Evolutionary conservation across 2,113 vertebrate genomes (phyloP), one percentile per base, ranked within the genome.

Genomic region (Larimichthys polyactis): DNA sequence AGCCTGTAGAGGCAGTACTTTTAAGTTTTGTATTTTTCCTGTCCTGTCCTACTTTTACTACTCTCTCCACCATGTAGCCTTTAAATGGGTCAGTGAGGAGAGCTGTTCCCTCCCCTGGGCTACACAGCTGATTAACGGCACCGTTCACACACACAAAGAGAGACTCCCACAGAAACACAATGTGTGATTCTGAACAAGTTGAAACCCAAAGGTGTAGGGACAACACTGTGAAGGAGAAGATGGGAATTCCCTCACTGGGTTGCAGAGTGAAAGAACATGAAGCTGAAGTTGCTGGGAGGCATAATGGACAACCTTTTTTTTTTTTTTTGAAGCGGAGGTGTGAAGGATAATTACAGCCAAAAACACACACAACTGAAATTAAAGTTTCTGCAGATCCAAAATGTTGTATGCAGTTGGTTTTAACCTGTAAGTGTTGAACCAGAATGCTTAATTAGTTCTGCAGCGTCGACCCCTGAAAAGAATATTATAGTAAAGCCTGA

Each of bases 11-110:
- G 57, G 27, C 60, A 27, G 46, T 65, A 55, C 71, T 83, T 78
- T 65, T 63, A 87, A 81, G 63, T 89, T 90, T 66, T 12, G 29
- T 76, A 59, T 60, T 83, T 90, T 63, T 74, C 63, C 57, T 82
- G 89, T 36, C 85, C 84, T 91, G 89, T 36, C 86, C 84, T 91
- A 91, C 84, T 90, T 87, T 88, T 85, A 36, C 54, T 46, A 4
- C 75, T 67, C 77, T 52, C 46, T 85, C 69, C 58, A 58, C 85
- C 85, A 81, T 80, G 69, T 82, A 87, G 77, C 60, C 57, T 93
- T 87, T 90, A 93, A 92, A 77, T 94, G 78, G 93, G 92, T 93
- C 93, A 93, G 78, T 14, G 78, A 91, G 73, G 72, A 90, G 73
- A 80, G 81, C 75, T 69, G 82, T 66, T 87, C 76, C 57, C 71